phyloP scores from a whole-genome alignment of 2,888 invertebrate species.

The Euplexia lucipara region DNA sequence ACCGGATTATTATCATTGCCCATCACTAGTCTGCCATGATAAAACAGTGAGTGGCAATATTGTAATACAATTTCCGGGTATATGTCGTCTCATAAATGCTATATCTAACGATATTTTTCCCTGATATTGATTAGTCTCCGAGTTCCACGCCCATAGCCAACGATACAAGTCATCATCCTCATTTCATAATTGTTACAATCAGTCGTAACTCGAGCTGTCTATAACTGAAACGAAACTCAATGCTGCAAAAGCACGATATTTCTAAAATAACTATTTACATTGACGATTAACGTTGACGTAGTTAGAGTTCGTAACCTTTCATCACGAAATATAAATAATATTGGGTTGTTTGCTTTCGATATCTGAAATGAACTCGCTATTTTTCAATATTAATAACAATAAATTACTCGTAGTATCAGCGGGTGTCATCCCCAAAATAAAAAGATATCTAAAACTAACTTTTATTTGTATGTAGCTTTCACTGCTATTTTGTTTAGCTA shows the following conservation, averaged over 20 bases:
- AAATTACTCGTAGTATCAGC: constrained; percentile 6
- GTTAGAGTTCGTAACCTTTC: constrained; percentile 41
- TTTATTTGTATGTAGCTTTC: not conserved
- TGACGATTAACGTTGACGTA: constrained; percentile 31
- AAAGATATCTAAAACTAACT: not conserved
- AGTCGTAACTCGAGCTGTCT: not conserved
- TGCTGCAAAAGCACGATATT: constrained; percentile 16
- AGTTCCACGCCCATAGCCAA: not conserved
- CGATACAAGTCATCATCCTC: not conserved
- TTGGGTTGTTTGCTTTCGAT: constrained; percentile 34
- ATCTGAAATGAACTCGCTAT: constrained; percentile 8
- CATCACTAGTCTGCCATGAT: constrained; percentile 1
- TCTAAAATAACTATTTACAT: constrained; percentile 17
- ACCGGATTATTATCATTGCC: too few relatives aligned
- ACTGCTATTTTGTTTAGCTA: not conserved
- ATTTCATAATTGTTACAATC: constrained; percentile 3
- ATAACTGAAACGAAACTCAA: not conserved
- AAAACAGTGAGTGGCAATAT: constrained; percentile 17
- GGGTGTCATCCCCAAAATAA: constrained; percentile 15
- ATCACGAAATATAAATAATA: constrained; percentile 41
- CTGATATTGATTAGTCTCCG: not conserved
- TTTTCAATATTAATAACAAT: constrained; percentile 31
- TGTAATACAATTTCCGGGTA: constrained; percentile 3
- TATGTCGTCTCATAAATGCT: not conserved
- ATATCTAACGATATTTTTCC: not conserved